Conservation (phyloP, 2,113 vertebrate genomes). For the Paratilapia polleni region DNA sequence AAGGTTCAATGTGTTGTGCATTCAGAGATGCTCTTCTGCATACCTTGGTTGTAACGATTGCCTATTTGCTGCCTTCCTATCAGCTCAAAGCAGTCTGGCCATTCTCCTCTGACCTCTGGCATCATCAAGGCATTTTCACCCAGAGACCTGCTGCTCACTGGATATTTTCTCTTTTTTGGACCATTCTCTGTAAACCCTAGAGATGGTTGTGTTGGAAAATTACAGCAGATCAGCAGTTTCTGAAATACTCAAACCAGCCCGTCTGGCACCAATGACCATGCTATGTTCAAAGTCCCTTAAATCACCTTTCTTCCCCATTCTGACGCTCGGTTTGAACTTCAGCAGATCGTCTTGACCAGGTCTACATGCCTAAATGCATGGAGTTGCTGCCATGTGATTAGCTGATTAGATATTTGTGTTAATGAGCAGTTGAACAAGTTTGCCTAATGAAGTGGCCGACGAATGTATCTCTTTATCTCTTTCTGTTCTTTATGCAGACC, state of each 20-base stretch:
- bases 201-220: not conserved
- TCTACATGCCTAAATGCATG: not conserved
- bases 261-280: not conserved
- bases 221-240: not conserved
- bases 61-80: not conserved
- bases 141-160: no score
- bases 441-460: not conserved
- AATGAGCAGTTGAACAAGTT: not conserved
- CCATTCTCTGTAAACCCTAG: not conserved
- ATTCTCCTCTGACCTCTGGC: not conserved
- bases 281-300: not conserved
- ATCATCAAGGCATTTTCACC: not conserved
- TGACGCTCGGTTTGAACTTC: not conserved
- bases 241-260: not conserved
- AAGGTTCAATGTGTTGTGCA: not conserved
- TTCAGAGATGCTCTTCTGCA: not conserved
- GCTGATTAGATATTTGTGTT: not conserved
- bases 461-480: conserved; percentile 41
- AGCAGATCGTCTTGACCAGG: not conserved
- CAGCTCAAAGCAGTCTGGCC: not conserved
- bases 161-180: not conserved
- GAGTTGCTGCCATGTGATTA: no score
- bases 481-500: conserved; percentile 45
- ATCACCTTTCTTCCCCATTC: not conserved
- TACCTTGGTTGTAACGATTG: no score